Percentiles rank a stretch among this genome's conserved stretches.
Evolutionary conservation across 2,797 vertebrate species (phyloP).

Genomic region (Phoebastria nigripes): DNA sequence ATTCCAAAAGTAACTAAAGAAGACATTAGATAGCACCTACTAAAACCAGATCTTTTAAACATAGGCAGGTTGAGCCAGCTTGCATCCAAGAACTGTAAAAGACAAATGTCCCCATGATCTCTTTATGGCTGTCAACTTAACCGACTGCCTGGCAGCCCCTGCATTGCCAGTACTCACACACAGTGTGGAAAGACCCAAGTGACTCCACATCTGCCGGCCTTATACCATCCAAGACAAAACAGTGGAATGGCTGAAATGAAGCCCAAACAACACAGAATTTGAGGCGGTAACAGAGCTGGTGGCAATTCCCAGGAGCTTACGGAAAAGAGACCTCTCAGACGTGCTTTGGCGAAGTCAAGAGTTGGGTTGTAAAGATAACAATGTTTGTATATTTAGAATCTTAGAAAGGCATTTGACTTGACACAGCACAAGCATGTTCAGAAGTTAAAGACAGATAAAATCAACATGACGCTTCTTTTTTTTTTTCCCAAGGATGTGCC

Average conservation of each 20-base stretch:
- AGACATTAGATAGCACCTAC: neutral
- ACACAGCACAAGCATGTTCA: neutral
- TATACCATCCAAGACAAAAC: neutral
- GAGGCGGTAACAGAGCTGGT: neutral
- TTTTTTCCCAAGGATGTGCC: neutral
- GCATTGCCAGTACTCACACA: rapidly evolving
- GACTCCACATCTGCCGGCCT: rapidly evolving
- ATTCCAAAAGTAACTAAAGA: neutral
- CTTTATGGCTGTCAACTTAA: rapidly evolving
- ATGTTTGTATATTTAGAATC: neutral
- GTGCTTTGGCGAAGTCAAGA: rapidly evolving
- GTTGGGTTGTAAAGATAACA: neutral
- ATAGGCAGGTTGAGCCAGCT: neutral
- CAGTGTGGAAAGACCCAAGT: neutral
- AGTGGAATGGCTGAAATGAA: neutral
- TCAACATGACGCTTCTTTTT: rapidly evolving
- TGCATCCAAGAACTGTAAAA: neutral
- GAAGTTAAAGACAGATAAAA: neutral
- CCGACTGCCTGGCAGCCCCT: neutral
- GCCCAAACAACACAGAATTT: neutral
- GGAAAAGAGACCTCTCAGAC: neutral
- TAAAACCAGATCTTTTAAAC: neutral
- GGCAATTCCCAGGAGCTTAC: neutral
- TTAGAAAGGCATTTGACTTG: neutral
- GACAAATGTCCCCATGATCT: rapidly evolving